These are phyloP conservation scores for Helarctos malayanus DNA, from an alignment of 2,797 vertebrate genomes.

Conservation along the genomic window DNA sequence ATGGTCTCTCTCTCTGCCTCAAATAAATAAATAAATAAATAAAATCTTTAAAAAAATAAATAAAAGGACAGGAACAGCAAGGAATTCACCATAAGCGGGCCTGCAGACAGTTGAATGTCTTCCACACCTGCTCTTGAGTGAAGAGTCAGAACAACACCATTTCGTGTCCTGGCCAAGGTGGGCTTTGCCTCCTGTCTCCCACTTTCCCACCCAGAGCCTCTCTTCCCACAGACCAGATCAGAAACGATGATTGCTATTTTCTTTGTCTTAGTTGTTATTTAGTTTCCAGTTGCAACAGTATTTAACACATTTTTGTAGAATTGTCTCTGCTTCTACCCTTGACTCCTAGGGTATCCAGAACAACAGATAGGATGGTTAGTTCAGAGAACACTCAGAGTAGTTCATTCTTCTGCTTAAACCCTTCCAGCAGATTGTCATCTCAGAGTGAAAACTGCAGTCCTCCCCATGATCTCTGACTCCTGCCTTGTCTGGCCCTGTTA, in stretches of 20 bases:
- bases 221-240: neutral
- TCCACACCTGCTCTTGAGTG: neutral
- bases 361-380: neutral
- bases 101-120: rapidly evolving
- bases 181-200: no score
- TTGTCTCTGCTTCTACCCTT: neutral
- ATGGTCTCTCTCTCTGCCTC: no score
- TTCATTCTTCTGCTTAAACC: neutral
- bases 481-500: neutral
- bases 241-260: neutral
- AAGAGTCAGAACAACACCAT: neutral
- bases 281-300: neutral
- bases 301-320: neutral
- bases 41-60: neutral
- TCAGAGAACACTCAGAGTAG: neutral
- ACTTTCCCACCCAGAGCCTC: neutral
- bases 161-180: neutral
- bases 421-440: neutral
- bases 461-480: neutral
- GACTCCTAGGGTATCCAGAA: neutral
- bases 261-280: neutral
- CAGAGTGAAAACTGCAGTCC: neutral
- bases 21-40: no score
- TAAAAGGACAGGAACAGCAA: neutral
- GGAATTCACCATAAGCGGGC: rapidly evolving